Base-by-base conservation (phyloP, 2,797 vertebrate species). In the Peromyscus eremicus region DNA sequence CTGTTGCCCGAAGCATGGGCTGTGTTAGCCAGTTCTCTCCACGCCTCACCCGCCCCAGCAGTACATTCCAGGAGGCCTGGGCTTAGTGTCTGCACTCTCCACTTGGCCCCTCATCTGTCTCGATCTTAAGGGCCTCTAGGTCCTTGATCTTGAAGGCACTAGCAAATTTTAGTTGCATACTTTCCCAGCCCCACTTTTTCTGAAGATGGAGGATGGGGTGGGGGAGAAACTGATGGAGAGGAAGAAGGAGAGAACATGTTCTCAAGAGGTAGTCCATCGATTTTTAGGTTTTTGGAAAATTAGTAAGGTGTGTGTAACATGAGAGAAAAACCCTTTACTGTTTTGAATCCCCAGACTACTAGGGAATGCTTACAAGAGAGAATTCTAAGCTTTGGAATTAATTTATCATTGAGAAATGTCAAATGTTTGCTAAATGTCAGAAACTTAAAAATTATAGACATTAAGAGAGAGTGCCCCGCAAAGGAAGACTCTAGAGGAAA, bases 321-420 rank as follows among this genome's bases (percentile, higher is more conserved):
- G 19, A 52, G 21, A 83, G 80, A 6, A 85, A 82, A 94, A 23
- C 17, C 29, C 12, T 25, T 82, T 60, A 19, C 4, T 95, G 57
- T 80, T 96, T 95, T 57, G 82, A 91, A 76, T 73, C 55, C 29
- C 1, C n/a, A 23, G 55, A 76, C 66, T 75, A 40, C 34, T 57
- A 75, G 62, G 49, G 68, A 92, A 71, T 91, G 43, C 49, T 88
- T 94, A 43, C 2, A 49, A 49, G 29, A 79, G 12, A 11, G 19
- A 79, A 29, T 66, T 68, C 70, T 95, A 89, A 70, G n/a, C 13
- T 92, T 91, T 91, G n/a, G 14, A 21, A 55, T 93, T 90, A 75
- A 92, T 87, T 89, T 34, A 62, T 94, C 62, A 92, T 95, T 76
- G 79, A 46, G 37, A 96, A 85, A 84, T 94, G 70, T 2, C 62